Evolutionary conservation across 1,140 invertebrate genomes (phyloP).

Genomic region (Macrobrachium nipponense): DNA sequence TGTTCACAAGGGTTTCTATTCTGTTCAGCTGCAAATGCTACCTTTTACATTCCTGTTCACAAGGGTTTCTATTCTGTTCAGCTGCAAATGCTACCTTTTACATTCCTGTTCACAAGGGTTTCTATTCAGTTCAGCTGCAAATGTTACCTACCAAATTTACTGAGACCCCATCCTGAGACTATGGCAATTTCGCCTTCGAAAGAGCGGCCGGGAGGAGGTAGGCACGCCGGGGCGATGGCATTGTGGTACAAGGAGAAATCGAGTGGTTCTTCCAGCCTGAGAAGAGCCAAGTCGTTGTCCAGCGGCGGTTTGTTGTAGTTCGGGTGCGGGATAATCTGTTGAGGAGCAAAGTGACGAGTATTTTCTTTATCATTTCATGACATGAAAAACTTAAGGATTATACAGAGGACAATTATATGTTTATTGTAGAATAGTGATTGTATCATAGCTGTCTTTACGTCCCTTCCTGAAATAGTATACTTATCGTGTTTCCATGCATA

Average conservation of each 20-base stretch:
- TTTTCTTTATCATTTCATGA: no score
- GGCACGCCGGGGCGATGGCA: neutral
- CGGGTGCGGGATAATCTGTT: neutral
- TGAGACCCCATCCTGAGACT: neutral
- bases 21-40: no score
- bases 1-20: neutral
- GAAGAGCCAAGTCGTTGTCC: neutral
- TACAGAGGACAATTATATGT: no score
- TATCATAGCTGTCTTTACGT: no score
- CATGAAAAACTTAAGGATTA: no score
- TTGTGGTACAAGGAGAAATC: neutral
- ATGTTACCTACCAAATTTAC: neutral
- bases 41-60: neutral
- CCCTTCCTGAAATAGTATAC: no score
- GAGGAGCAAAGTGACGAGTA: neutral
- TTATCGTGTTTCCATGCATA: no score
- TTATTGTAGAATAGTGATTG: no score
- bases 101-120: neutral
- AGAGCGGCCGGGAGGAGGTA: neutral
- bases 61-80: no score
- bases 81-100: no score
- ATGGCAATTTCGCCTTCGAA: neutral
- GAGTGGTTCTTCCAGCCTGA: neutral
- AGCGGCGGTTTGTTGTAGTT: neutral
- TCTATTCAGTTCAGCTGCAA: no score